phyloP scores from a whole-genome alignment of 2,113 vertebrate species.

The Regulus satrapa region DNA sequence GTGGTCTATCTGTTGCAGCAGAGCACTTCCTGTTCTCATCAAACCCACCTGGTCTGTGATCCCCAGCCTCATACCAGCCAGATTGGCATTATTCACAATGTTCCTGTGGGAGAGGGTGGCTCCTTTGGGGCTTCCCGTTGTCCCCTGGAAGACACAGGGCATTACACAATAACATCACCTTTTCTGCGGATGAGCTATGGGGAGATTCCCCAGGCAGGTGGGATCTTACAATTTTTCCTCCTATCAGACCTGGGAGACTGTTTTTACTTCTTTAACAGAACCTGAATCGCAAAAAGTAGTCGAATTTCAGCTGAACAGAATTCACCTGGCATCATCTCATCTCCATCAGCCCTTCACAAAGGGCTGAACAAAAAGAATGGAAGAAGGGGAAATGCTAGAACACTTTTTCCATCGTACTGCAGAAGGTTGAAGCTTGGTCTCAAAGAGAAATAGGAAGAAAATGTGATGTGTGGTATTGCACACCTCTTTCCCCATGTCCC shows the following conservation, averaged over 20 bases:
- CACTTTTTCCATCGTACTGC: neutral
- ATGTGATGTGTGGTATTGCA: neutral
- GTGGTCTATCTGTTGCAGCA: rapidly evolving
- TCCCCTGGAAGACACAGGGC: slow-evolving; percentile 79
- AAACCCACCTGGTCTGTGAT: slow-evolving; percentile 75
- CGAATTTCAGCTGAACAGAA: neutral
- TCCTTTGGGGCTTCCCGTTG: slow-evolving; percentile 90
- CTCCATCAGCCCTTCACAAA: neutral
- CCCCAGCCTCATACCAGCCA: slow-evolving; percentile 76
- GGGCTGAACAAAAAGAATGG: neutral
- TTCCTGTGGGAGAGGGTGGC: slow-evolving; percentile 90
- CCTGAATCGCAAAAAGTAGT: neutral
- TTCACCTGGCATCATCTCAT: neutral
- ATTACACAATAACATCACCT: neutral
- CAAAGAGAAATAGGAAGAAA: neutral
- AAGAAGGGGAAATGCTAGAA: neutral
- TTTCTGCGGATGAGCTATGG: neutral
- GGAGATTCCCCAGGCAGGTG: neutral
- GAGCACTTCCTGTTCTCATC: neutral
- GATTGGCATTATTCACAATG: slow-evolving; percentile 85
- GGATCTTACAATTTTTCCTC: neutral
- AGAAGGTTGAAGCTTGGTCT: neutral
- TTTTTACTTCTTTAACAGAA: neutral
- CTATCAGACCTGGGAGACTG: neutral
- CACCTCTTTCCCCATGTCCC: rapidly evolving